Conservation (phyloP, 2,113 vertebrate species). For the Myodes glareolus region DNA sequence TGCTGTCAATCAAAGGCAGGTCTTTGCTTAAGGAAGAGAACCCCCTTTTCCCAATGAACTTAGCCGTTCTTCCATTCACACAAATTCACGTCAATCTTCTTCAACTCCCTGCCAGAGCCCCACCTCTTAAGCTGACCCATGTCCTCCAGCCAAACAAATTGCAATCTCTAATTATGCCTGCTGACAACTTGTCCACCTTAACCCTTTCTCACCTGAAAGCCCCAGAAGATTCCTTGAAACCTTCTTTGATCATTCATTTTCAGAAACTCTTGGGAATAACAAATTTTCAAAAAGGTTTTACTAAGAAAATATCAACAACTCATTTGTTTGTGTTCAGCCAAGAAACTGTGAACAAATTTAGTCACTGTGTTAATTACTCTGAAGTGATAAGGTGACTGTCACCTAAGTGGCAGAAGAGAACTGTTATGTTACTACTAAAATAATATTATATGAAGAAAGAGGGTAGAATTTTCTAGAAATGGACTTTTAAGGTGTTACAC, state of each 20-base stretch:
- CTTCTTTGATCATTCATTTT: neutral
- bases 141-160: conserved; percentile 36
- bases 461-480: neutral
- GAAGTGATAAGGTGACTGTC: neutral
- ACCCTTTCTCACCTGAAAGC: conserved; percentile 16
- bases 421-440: neutral
- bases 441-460: neutral
- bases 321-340: neutral
- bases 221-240: neutral
- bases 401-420: neutral
- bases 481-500: neutral
- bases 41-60: neutral
- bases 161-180: conserved; percentile 14
- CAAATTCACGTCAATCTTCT: neutral
- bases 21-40: neutral
- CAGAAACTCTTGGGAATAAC: neutral
- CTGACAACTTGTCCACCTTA: conserved; percentile 3
- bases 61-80: neutral
- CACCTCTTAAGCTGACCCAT: conserved; percentile 20
- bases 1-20: conserved; percentile 16
- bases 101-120: neutral
- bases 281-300: neutral
- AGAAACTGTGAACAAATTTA: conserved; percentile 40
- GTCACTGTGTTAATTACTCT: neutral
- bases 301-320: neutral